Evolutionary conservation across 2,888 invertebrate species (phyloP), one percentile per base, ranked within the genome.

Genomic region (Gisinianus flammeolus): DNA sequence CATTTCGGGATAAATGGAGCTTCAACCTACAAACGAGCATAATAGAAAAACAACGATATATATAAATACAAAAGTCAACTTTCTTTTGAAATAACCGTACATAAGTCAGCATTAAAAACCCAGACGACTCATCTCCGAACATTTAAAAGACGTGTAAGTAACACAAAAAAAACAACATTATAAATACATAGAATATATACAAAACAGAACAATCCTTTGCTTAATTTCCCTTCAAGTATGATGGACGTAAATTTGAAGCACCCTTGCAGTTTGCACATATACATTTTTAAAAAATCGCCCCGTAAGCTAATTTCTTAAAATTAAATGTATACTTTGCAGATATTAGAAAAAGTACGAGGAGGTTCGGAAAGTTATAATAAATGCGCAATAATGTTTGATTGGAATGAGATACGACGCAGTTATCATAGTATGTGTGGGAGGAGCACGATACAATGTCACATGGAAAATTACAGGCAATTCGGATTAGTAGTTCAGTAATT

Each of bases 1-100:
- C 97, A 97, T 88, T 96, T 94, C 56, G 99, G 99, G 88, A 98
- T 94, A 89, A 99, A 99, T 58, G 99, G 99, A 33, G 99, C 98
- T 88, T 99, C 99, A 85, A 99, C 95, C 90, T 91, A 52, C 6
- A 85, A 44, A 74, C 69, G n/a, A n/a, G n/a, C n/a, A n/a, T 35
- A 35, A 73, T 30, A 78, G 44, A 69, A 76, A 66, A 33, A 76
- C 16, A 33, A 22, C 1, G 31, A 66, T n/a, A 28, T 4, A 68
- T 68, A 12, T 68, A 24, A 4, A 67, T 67, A 6, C 31, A 28
- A 52, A 52, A 22, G 24, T 52, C n/a, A 44, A n/a, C n/a, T 4
- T 66, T 66, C 19, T 66, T 19, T 16, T 31, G 19, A 66, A 26
- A 3, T 66, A 66, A 26, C n/a, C 31, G 31, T 16, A 16, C 66